phyloP scores from a whole-genome alignment of 2,797 vertebrate genomes.

The Aldrovandia affinis region DNA sequence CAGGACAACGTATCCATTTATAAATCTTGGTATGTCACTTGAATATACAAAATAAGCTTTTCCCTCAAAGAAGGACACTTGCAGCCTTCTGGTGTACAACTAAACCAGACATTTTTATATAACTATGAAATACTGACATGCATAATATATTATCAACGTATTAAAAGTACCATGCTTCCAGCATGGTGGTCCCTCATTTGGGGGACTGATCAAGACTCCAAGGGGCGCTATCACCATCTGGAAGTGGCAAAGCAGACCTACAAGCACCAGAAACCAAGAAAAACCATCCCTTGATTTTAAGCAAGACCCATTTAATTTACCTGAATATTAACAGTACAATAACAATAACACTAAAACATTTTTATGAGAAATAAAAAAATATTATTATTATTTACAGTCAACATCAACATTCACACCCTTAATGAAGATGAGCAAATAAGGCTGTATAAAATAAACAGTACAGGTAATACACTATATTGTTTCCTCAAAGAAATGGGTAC shows the following conservation, averaged over 20 bases:
- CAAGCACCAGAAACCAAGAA: not conserved
- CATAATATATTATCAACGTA: not conserved
- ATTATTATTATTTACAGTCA: no score
- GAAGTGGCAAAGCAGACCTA: not conserved
- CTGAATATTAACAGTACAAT: not conserved
- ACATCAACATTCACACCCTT: no score
- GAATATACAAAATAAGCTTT: not conserved
- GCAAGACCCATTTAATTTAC: not conserved
- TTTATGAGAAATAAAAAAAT: no score
- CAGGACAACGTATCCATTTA: not conserved
- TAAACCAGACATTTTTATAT: not conserved
- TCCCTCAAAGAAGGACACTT: not conserved
- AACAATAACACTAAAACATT: not conserved
- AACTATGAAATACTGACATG: not conserved
- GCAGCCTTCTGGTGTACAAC: not conserved
- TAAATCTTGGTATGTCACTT: not conserved
- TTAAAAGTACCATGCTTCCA: not conserved
- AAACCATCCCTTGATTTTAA: not conserved
- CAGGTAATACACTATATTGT: no score
- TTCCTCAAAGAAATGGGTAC: no score
- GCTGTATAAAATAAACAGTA: no score
- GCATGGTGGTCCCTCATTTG: not conserved
- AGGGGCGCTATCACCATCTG: constrained; percentile 13
- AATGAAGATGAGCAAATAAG: no score
- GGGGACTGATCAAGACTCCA: not conserved